These are phyloP conservation scores for Acrocephalus scirpaceus DNA, from an alignment of 2,797 vertebrate genomes.

Conservation along the genomic window DNA sequence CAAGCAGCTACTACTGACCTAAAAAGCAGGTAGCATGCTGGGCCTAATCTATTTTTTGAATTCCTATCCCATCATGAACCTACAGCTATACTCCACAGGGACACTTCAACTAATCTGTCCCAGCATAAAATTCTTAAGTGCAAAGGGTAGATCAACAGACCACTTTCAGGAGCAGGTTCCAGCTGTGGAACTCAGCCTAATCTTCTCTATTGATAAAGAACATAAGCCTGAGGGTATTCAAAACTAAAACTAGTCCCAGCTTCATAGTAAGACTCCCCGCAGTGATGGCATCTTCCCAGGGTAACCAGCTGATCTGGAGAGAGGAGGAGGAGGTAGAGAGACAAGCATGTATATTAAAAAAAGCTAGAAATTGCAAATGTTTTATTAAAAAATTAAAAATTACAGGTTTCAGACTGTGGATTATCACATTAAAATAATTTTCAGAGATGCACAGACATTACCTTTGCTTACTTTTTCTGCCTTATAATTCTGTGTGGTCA, in stretches of 20 bases:
- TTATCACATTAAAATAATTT: background rate
- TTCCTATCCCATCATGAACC: conserved; percentile 24
- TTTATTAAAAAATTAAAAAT: background rate
- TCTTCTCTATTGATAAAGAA: conserved; percentile 40
- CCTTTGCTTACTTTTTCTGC: background rate
- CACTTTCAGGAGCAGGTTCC: conserved; percentile 38
- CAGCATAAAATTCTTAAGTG: conserved; percentile 8
- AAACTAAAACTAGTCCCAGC: background rate
- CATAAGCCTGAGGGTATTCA: conserved; percentile 36
- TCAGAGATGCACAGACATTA: background rate
- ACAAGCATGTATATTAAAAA: background rate
- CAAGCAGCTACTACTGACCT: conserved; percentile 3
- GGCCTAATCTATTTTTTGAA: conserved; percentile 38
- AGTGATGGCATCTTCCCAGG: conserved; percentile 22
- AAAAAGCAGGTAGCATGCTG: background rate
- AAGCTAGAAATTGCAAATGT: background rate
- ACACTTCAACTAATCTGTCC: conserved; percentile 28
- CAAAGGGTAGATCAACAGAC: conserved; percentile 14
- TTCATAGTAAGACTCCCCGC: conserved; percentile 34
- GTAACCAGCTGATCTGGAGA: background rate
- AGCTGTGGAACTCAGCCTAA: conserved; percentile 51
- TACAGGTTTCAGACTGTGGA: accelerated
- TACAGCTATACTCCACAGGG: conserved; percentile 2
- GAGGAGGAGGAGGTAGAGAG: background rate
- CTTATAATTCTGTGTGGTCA: background rate